A percentile compares a stretch with the other conserved stretches of the same genome.
phyloP scores from a whole-genome alignment of 2,888 invertebrate species.

The Nowickia ferox region DNA sequence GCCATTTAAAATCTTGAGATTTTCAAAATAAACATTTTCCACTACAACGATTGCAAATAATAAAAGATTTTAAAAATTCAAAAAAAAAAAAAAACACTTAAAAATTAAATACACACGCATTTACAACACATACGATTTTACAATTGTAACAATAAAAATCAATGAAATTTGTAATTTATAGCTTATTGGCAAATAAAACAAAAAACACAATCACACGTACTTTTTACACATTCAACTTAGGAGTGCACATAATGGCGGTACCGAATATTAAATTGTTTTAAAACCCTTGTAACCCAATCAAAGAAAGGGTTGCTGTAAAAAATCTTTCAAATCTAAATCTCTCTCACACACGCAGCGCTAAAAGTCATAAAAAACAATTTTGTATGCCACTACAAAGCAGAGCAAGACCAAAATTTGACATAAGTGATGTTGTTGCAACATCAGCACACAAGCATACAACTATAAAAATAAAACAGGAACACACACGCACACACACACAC shows the following conservation, averaged over 20 bases:
- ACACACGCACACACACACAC: neutral
- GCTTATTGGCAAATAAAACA: conserved; percentile 75
- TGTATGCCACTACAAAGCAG: conserved; percentile 82
- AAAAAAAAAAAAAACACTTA: conserved; percentile 51
- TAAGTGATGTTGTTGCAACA: conserved; percentile 73
- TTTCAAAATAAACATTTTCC: conserved; percentile 69
- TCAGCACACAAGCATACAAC: neutral
- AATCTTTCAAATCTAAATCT: conserved; percentile 43
- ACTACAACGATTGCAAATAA: conserved; percentile 50
- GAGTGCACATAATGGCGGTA: conserved; percentile 51
- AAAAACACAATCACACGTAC: conserved; percentile 36
- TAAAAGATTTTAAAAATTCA: neutral
- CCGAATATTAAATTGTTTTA: conserved; percentile 44
- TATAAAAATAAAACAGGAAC: neutral
- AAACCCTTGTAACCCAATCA: conserved; percentile 31
- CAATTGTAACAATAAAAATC: conserved; percentile 66
- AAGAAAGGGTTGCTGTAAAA: conserved; percentile 66
- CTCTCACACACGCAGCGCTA: conserved; percentile 57
- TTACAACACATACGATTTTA: conserved; percentile 65
- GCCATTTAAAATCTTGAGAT: conserved; percentile 72
- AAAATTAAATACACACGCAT: conserved; percentile 61
- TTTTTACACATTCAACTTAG: conserved; percentile 37
- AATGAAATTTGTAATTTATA: conserved; percentile 78
- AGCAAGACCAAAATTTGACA: conserved; percentile 81
- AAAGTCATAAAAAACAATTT: conserved; percentile 81